Conservation (phyloP, 2,888 invertebrate genomes). For the Netelia fuscicornis region DNA sequence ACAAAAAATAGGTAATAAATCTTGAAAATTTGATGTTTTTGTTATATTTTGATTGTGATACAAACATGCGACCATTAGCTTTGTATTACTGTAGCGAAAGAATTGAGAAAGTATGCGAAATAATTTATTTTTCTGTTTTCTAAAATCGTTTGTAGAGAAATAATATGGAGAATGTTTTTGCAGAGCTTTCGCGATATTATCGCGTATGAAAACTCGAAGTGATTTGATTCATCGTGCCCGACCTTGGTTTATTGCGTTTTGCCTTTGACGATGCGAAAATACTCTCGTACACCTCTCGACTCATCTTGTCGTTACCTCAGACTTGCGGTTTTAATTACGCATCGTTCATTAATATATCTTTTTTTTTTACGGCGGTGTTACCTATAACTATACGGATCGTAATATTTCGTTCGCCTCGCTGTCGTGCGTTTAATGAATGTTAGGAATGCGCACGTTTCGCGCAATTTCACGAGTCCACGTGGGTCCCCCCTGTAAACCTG, state of each 20-base stretch:
- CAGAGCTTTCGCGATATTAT: too few relatives aligned
- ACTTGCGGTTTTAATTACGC: constrained; percentile 43
- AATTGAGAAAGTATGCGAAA: too few relatives aligned
- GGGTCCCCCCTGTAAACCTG: not conserved
- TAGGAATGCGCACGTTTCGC: constrained; percentile 52
- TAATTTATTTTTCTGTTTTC: too few relatives aligned
- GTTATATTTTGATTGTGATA: not conserved
- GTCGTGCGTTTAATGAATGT: constrained; percentile 31
- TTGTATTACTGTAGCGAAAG: too few relatives aligned
- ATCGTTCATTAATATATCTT: not conserved
- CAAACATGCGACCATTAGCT: too few relatives aligned
- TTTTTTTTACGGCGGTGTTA: not conserved
- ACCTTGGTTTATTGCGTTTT: not conserved
- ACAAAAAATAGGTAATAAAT: not conserved
- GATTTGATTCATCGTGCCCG: too few relatives aligned
- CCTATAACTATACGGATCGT: too few relatives aligned
- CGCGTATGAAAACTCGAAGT: too few relatives aligned
- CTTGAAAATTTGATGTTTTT: not conserved
- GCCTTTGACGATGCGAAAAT: not conserved
- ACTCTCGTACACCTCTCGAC: not conserved
- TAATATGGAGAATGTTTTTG: too few relatives aligned
- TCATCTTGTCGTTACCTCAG: not conserved
- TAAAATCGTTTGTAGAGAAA: too few relatives aligned
- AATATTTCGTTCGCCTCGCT: not conserved
- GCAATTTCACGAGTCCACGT: constrained; percentile 47